These are phyloP conservation scores for Psittacara wagleri DNA, from an alignment of 2,113 vertebrate species.

Conservation along the genomic window DNA sequence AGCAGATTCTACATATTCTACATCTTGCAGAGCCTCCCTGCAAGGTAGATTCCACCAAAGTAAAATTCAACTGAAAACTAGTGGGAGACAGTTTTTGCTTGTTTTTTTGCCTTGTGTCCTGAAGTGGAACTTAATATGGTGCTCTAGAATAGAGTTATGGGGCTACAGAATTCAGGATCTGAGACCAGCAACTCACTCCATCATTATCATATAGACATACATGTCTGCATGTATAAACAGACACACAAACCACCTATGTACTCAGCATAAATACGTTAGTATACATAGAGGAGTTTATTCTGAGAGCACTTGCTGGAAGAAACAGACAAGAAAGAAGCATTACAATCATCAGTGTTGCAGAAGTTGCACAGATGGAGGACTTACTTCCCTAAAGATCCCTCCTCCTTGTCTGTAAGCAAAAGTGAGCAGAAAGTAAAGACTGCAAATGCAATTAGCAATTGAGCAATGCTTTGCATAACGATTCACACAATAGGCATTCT, in stretches of 20 bases:
- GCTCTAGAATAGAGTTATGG: background rate
- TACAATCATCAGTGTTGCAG: background rate
- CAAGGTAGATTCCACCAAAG: background rate
- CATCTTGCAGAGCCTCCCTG: background rate
- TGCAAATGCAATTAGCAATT: background rate
- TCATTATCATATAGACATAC: background rate
- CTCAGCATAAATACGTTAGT: background rate
- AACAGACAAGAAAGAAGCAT: background rate
- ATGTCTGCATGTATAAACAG: background rate
- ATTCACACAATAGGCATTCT: background rate
- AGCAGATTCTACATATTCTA: background rate
- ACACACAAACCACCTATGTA: background rate
- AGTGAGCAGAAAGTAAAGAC: background rate
- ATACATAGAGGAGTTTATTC: background rate
- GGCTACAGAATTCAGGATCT: background rate
- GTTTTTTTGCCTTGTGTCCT: background rate
- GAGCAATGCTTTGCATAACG: background rate
- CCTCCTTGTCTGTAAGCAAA: background rate
- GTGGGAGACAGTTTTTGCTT: background rate
- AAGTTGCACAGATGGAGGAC: background rate
- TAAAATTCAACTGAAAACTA: background rate
- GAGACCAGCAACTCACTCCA: background rate
- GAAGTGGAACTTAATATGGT: background rate
- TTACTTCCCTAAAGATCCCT: background rate
- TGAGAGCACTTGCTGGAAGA: background rate